Conservation (phyloP, 1,140 invertebrate genomes). For the Kradibia gibbosae region DNA sequence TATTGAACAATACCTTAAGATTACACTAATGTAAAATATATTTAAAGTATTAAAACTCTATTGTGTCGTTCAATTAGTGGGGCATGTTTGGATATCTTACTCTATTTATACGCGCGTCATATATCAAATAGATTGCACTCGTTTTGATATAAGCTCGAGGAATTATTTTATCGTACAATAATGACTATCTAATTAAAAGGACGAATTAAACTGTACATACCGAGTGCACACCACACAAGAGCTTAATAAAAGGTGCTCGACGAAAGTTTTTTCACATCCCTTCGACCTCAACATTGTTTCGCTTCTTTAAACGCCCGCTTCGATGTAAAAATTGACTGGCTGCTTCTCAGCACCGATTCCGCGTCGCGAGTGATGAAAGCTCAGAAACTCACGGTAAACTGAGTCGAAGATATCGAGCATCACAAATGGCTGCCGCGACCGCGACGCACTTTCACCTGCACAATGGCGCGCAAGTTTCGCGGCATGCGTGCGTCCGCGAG, state of each 20-base stretch:
- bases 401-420: not conserved
- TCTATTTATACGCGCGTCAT: too few relatives aligned
- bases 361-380: conserved; percentile 5
- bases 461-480: not conserved
- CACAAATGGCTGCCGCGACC: not conserved
- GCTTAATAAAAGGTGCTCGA: not conserved
- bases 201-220: not conserved
- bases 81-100: too few relatives aligned
- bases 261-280: not conserved
- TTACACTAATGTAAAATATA: too few relatives aligned
- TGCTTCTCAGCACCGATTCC: not conserved
- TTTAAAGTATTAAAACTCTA: too few relatives aligned
- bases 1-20: too few relatives aligned
- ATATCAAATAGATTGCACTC: too few relatives aligned
- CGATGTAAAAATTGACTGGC: not conserved
- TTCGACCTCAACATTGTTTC: not conserved
- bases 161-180: too few relatives aligned
- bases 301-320: not conserved
- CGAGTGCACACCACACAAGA: not conserved
- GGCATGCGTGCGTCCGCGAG: not conserved
- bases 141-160: too few relatives aligned
- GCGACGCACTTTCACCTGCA: conserved; percentile 30
- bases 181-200: not conserved
- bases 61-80: too few relatives aligned
- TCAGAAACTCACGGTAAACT: not conserved